Evolutionary conservation across 37 sponge, comb jelly and placozoan genomes (phyloP), one percentile per base, ranked within the genome.

Genomic region (Aphrocallistes beatrix): DNA sequence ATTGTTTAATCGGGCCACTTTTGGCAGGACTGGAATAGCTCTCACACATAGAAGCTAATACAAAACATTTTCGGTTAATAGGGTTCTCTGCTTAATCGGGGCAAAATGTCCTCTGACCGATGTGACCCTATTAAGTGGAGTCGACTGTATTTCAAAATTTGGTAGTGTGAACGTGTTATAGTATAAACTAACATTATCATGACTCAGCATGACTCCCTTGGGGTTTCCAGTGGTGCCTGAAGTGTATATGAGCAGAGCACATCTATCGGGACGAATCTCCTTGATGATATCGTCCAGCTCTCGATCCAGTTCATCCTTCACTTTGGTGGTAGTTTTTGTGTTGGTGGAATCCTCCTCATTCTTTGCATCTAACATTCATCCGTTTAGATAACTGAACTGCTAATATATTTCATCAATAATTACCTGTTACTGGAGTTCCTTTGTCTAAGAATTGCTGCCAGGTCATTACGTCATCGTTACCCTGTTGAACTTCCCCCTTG

Each of bases 151-250:
- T n/a, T n/a, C n/a, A n/a, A n/a, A n/a, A n/a, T n/a, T n/a, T n/a
- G n/a, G n/a, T n/a, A n/a, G n/a, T n/a, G n/a, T n/a, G n/a, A n/a
- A n/a, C n/a, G n/a, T n/a, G n/a, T n/a, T n/a, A n/a, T n/a, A n/a
- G n/a, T n/a, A n/a, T n/a, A n/a, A 0, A 60, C 94, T 88, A 16
- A 96, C 96, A 90, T 96, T 96, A 75, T 96, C 96, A 88, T 96
- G 96, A 51, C 95, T 94, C 45, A 96, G 51, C 94, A 96, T 92
- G 0, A 89, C 96, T 81, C 96, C 96, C 50, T 96, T 94, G 0
- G 96, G 85, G n/a, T 38, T 82, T 0, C 94, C 94, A 82, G 94
- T 90, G 36, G 94, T 94, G 0, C 94, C 96, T 38, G 94, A 95
- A 13, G 75, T 83, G 25, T 81, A 50, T 19, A 84, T 37, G 81